Evolutionary conservation across 1,140 invertebrate species (phyloP).

Genomic region (Orussus abietinus): DNA sequence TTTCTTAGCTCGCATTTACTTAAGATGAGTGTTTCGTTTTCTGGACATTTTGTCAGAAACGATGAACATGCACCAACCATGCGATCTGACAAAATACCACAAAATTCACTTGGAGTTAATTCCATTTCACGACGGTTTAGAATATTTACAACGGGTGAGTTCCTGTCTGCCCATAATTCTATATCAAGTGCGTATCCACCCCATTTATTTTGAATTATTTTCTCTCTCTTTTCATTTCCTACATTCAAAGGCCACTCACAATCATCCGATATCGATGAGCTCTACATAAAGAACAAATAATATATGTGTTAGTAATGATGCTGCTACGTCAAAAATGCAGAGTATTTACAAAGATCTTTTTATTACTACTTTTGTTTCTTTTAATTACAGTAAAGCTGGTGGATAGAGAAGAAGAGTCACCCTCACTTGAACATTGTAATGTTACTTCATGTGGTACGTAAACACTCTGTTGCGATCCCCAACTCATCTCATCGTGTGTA

Average conservation of each 20-base stretch:
- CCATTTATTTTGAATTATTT: constrained; percentile 24
- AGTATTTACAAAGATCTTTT: too few species aligned
- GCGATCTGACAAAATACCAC: constrained; percentile 28
- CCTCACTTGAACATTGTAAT: too few species aligned
- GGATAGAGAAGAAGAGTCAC: too few species aligned
- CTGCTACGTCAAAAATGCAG: too few species aligned
- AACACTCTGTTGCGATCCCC: neutral
- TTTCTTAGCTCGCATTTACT: constrained; percentile 31
- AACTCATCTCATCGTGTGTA: constrained; percentile 2
- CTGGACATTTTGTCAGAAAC: constrained; percentile 24
- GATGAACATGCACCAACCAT: constrained; percentile 26
- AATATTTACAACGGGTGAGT: constrained; percentile 23
- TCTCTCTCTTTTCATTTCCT: constrained; percentile 11
- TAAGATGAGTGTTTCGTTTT: constrained; percentile 23
- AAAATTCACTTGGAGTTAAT: constrained; percentile 20
- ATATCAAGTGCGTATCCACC: constrained; percentile 22
- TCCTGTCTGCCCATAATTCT: constrained; percentile 26
- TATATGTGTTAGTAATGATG: too few species aligned
- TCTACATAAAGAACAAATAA: too few species aligned
- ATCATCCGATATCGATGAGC: too few species aligned
- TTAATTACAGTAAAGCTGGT: too few species aligned
- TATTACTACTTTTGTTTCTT: too few species aligned
- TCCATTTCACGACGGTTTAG: constrained; percentile 10
- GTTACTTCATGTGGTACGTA: too few species aligned
- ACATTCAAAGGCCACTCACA: too few species aligned